Conservation (phyloP, 35 echinoderm and acorn worm genomes). For the Apostichopus japonicus region DNA sequence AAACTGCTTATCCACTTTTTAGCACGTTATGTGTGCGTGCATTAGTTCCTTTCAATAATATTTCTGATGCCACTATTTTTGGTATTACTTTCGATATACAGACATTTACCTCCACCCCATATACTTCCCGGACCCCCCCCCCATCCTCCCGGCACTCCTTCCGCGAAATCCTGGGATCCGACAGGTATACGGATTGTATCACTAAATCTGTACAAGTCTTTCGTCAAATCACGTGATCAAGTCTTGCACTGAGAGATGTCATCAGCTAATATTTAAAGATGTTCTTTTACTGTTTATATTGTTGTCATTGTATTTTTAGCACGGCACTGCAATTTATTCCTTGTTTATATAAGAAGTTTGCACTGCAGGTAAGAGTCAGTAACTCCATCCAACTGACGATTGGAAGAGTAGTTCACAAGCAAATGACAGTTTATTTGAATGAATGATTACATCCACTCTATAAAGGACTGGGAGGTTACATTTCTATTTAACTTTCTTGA, state of each 20-base stretch:
- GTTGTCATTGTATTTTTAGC: neutral
- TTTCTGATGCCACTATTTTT: too few relatives aligned
- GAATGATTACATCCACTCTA: neutral
- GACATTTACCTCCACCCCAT: too few relatives aligned
- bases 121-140: too few relatives aligned
- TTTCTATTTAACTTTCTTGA: neutral
- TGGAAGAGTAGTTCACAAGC: neutral
- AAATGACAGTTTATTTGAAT: conserved; percentile 1
- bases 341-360: neutral
- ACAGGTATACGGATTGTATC: too few relatives aligned
- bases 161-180: too few relatives aligned
- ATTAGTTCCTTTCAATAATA: too few relatives aligned
- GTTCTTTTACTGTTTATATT: neutral
- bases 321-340: neutral
- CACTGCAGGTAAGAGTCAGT: neutral
- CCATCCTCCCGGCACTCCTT: too few relatives aligned
- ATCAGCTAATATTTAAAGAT: neutral
- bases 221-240: neutral
- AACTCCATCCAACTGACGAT: neutral
- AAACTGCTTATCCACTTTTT: too few relatives aligned
- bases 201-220: neutral
- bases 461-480: neutral
- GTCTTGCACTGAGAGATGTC: too few relatives aligned
- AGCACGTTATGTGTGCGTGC: too few relatives aligned
- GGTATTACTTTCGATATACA: too few relatives aligned